Base-by-base conservation (phyloP, 2,888 invertebrate species). In the Stomorhina lunata region DNA sequence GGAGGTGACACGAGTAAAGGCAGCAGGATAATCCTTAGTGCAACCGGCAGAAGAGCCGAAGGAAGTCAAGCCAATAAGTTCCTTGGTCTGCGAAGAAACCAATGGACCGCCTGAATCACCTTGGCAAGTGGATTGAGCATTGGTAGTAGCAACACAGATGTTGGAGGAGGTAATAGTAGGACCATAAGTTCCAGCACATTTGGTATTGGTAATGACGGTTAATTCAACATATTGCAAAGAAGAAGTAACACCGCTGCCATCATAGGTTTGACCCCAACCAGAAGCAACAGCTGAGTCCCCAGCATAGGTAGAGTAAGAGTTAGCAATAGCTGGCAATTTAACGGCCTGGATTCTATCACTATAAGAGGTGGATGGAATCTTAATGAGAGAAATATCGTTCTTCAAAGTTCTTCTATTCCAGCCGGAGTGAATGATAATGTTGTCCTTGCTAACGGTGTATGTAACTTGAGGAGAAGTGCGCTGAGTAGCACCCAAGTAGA, bases 81-180 rank as follows among this genome's bases (percentile, higher is more conserved):
- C 17, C 7, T 27, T 10, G 69, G 7, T 17, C 61, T 63, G 59
- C 1, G 17, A 2, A 4, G 10, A 7, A 15, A 15, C 15, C 48
- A 48, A 48, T 27, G 6, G 37, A 32, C 87, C 87, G 1, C 6
- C 85, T 43, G 0, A 87, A 85, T 82, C 90, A 82, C 48, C 48
- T 73, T 89, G 89, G 57, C 90, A 90, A 37, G 91, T 90, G 48
- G 91, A 90, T 68, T 86, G 87, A 43, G 89, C 89, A 2, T 84
- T 84, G 61, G 85, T 84, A 37, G 91, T 91, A 76, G 86, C 88
- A 27, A 90, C 89, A 85, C 90, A 90, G 45, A 88, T 88, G 59
- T 45, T 69, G 27, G 55, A 29, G 5, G 53, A 5, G 12, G 27
- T 78, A 78, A 53, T 79, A 4, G 53, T 17, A 7, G 84, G 40